Conservation (phyloP, 2,888 invertebrate species). For the Opisthograptis luteolata region DNA sequence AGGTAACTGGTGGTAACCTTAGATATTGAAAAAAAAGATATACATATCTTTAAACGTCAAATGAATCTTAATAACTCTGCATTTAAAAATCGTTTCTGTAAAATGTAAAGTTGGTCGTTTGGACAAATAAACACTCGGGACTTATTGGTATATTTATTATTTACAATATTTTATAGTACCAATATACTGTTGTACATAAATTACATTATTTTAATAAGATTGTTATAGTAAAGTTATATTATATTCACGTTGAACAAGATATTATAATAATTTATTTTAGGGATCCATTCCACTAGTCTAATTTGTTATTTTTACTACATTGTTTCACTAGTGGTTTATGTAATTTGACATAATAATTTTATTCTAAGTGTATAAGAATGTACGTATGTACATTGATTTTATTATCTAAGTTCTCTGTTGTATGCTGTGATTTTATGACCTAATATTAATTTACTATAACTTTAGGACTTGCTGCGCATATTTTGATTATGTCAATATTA, state of each 20-base stretch:
- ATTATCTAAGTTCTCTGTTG: constrained; percentile 50
- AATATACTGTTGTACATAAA: constrained; percentile 46
- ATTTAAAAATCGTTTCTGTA: too few species aligned
- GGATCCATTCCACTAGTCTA: constrained; percentile 60
- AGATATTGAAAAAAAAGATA: too few species aligned
- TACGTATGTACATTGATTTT: constrained; percentile 30
- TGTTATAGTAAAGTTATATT: constrained; percentile 28
- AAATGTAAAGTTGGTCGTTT: too few species aligned
- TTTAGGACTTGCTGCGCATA: background rate
- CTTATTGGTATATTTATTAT: too few species aligned
- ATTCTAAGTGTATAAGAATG: constrained; percentile 28
- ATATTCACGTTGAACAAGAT: constrained; percentile 27
- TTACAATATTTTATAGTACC: too few species aligned
- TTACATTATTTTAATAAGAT: constrained; percentile 33
- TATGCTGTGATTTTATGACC: constrained; percentile 74
- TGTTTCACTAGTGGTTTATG: constrained; percentile 15
- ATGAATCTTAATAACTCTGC: too few species aligned
- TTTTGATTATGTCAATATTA: background rate
- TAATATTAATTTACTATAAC: constrained; percentile 24
- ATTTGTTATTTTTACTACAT: constrained; percentile 26
- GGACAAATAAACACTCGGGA: too few species aligned
- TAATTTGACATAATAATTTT: constrained; percentile 27
- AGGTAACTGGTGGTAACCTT: too few species aligned
- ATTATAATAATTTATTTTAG: constrained; percentile 52
- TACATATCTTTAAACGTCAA: too few species aligned